A percentile compares a stretch with the other conserved stretches of the same genome.
Conservation (phyloP, 2,888 invertebrate species). For the Bombyx huttoni region DNA sequence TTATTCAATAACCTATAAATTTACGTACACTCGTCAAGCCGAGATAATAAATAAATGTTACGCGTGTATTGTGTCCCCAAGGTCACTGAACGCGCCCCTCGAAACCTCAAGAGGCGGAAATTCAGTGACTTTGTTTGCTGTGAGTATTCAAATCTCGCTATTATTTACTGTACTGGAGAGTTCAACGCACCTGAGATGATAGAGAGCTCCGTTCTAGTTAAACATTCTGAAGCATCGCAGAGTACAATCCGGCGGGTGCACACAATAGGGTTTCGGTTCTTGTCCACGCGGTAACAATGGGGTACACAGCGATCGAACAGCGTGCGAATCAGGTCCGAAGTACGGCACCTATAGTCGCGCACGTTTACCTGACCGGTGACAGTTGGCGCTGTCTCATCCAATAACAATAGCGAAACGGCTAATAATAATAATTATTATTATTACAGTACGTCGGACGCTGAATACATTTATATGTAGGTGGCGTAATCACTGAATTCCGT, state of each 20-base stretch:
- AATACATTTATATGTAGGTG: constrained; percentile 36
- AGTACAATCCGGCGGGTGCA: constrained; percentile 27
- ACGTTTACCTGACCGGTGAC: constrained; percentile 43
- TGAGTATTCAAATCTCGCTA: constrained; percentile 24
- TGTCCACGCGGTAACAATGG: constrained; percentile 20
- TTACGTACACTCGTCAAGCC: background rate
- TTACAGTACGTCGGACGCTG: constrained; percentile 34
- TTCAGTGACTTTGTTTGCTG: constrained; percentile 17
- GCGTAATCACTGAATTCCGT: constrained; percentile 59
- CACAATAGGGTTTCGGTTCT: constrained; percentile 7
- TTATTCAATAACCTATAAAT: background rate
- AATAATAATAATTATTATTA: constrained; percentile 43
- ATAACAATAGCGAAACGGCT: constrained; percentile 51
- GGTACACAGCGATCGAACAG: constrained; percentile 12
- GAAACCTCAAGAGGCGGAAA: constrained; percentile 22
- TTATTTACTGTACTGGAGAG: constrained; percentile 38
- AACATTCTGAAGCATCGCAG: constrained; percentile 27
- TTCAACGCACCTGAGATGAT: constrained; percentile 31
- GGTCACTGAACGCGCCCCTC: constrained; percentile 34
- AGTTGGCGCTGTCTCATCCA: constrained; percentile 33
- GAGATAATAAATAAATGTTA: background rate
- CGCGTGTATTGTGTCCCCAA: constrained; percentile 13
- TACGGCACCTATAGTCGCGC: constrained; percentile 25
- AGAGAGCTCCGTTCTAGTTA: constrained; percentile 22
- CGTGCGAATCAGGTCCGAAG: constrained; percentile 25